Evolutionary conservation across 2,888 invertebrate genomes (phyloP), one percentile per base, ranked within the genome.

Genomic region (Drosophila meridionalis): DNA sequence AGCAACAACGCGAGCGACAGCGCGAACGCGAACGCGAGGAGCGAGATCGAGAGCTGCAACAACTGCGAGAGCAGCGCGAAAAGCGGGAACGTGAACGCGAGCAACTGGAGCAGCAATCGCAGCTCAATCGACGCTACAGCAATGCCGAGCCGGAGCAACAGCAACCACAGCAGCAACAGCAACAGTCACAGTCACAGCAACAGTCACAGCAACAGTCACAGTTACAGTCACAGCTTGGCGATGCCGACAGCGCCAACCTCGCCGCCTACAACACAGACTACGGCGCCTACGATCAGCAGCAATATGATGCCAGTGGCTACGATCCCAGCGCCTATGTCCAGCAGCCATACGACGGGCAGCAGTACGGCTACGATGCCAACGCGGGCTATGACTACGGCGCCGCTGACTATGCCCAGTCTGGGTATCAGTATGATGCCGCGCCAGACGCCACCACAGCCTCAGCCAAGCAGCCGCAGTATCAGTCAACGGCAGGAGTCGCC

Each of bases 221-320:
- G 12, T 6, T 34, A 52, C 76, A 67, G 26, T 69, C 55, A n/a
- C 69, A 73, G 5, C 56, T 42, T 30, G 81, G 66, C 52, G 82
- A 85, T 58, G 83, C 86, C 40, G 85, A 48, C 56, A 87, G 70
- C 62, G 83, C 76, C 40, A 87, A 87, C 12, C 62, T 87, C 56
- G 89, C 87, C 53, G 90, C 87, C 75, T 90, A 91, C 80, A 90
- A 86, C 64, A 88, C 89, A 56, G 92, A 92, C 75, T 93, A 93
- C 76, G 87, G 91, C 64, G 91, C 80, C 78, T 93, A 93, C 73
- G 92, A 89, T 9, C 92, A 91, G 71, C 92, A 92, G 71, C 93
- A 92, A 58, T 93, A 93, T 45, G 91, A 91, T 42, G 84, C 89
- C 53, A 83, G 83, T 32, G 89, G 80, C 58, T 92, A 93, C 68